Conservation (phyloP, 2,113 vertebrate genomes). For the Capreolus pygargus region DNA sequence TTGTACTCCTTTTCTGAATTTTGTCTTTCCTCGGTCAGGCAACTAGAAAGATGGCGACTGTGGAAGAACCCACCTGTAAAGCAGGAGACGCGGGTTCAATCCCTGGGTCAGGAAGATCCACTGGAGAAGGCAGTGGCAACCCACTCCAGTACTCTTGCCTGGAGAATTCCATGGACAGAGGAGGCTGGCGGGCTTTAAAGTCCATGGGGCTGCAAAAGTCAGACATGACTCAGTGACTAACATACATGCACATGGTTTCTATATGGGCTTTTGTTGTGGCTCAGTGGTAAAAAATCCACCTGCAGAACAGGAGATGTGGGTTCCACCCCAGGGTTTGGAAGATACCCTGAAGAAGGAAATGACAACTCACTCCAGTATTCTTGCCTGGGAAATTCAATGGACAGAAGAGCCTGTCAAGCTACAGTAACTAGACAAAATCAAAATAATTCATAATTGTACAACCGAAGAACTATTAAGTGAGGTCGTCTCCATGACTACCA, state of each 20-base stretch:
- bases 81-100: background rate
- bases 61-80: background rate
- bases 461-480: background rate
- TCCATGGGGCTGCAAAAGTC: background rate
- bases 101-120: background rate
- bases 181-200: background rate
- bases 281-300: background rate
- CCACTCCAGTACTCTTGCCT: background rate
- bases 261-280: background rate
- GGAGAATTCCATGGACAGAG: background rate
- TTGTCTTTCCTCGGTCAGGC: background rate
- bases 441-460: background rate
- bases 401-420: background rate
- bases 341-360: background rate
- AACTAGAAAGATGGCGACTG: background rate
- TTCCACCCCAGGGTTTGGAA: background rate
- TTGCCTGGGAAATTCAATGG: background rate
- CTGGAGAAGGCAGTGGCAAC: background rate
- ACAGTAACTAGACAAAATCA: background rate
- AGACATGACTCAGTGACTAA: background rate
- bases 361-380: background rate
- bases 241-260: background rate
- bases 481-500: background rate
- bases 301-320: background rate
- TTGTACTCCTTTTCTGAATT: background rate